Evolutionary conservation across 2,113 vertebrate genomes (phyloP).

Genomic region (Camelus dromedarius): DNA sequence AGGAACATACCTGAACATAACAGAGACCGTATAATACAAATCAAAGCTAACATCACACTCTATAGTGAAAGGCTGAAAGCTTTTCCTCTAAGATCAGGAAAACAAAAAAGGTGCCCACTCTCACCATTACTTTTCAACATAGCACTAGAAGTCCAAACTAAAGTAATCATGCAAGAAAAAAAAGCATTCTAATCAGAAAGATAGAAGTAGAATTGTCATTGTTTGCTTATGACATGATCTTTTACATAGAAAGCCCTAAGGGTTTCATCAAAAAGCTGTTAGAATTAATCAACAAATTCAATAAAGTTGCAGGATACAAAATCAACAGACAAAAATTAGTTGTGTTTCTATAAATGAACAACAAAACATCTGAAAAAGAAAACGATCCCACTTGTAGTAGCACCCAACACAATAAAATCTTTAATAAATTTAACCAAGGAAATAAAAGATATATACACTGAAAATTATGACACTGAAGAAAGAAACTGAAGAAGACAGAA

Average conservation of each 20-base stretch:
- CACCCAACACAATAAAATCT: background rate
- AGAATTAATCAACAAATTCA: conserved; percentile 7
- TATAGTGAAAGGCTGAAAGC: background rate
- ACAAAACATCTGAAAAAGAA: conserved; percentile 9
- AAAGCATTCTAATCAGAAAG: background rate
- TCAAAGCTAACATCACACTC: background rate
- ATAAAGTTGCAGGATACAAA: background rate
- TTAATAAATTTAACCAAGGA: background rate
- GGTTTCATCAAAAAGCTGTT: background rate
- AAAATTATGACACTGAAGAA: background rate
- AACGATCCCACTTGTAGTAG: background rate
- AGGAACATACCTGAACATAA: background rate
- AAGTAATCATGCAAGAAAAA: background rate
- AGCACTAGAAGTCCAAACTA: background rate
- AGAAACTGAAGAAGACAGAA: background rate
- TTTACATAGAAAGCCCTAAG: background rate
- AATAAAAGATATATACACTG: background rate
- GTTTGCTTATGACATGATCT: background rate
- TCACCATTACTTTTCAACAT: background rate
- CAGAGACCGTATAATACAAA: background rate
- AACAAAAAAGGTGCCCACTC: background rate
- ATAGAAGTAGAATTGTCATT: background rate
- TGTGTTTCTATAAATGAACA: background rate
- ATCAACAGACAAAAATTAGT: background rate
- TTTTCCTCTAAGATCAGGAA: background rate